Evolutionary conservation across 2,888 invertebrate species (phyloP).

Genomic region (Dyspetes luteomarginatus): DNA sequence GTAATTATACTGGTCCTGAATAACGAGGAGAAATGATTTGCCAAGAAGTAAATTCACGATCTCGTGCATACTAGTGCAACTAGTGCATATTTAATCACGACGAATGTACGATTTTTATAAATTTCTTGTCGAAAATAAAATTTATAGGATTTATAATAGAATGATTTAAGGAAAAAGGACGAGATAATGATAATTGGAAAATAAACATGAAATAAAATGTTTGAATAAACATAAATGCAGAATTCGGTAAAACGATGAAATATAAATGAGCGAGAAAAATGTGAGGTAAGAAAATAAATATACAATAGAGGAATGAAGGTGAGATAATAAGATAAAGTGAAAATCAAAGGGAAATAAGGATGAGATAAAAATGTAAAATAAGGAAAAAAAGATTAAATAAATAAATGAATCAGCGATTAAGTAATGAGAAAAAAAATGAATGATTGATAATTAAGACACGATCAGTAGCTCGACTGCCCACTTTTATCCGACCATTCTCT

Average conservation of each 20-base stretch:
- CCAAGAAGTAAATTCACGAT: not conserved
- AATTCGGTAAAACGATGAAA: too few relatives aligned
- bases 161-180: not conserved
- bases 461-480: not conserved
- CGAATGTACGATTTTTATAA: too few relatives aligned
- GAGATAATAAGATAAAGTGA: too few relatives aligned
- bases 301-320: not conserved
- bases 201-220: too few relatives aligned
- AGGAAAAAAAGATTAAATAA: too few relatives aligned
- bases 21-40: not conserved
- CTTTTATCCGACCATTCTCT: not conserved
- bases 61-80: too few relatives aligned
- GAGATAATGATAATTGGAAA: not conserved
- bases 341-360: too few relatives aligned
- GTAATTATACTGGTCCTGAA: slow-evolving; percentile 1
- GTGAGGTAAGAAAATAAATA: not conserved
- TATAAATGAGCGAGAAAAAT: not conserved
- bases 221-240: too few relatives aligned
- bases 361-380: too few relatives aligned
- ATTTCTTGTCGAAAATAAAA: not conserved
- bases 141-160: not conserved
- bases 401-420: too few relatives aligned
- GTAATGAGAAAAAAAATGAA: not conserved
- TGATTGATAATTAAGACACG: not conserved
- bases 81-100: too few relatives aligned